Percentiles rank a stretch among this genome's conserved stretches.
These are phyloP conservation scores for Hafferia zeledoni DNA, from an alignment of 2,797 vertebrate genomes.

Conservation along the genomic window DNA sequence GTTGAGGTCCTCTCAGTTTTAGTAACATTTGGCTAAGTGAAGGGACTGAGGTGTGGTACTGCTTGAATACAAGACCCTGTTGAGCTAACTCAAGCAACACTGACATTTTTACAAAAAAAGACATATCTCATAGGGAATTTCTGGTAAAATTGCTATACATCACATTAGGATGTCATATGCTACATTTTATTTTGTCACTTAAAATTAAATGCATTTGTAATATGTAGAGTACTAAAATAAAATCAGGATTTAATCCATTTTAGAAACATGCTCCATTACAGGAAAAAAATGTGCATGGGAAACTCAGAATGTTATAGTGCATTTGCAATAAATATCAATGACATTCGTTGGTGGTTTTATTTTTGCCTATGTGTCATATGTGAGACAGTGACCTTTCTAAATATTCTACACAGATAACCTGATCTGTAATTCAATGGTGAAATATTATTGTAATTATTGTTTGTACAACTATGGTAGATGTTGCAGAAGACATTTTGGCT, in stretches of 20 bases:
- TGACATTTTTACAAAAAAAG: slow-evolving; percentile 21
- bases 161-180: slow-evolving; percentile 34
- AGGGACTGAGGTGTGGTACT: neutral
- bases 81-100: neutral
- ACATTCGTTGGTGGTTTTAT: neutral
- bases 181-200: slow-evolving; percentile 68
- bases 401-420: slow-evolving; percentile 7
- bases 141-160: slow-evolving; percentile 26
- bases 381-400: slow-evolving; percentile 42
- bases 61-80: neutral
- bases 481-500: neutral
- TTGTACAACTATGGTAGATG: neutral
- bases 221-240: slow-evolving; percentile 62
- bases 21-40: neutral
- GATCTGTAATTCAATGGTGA: slow-evolving; percentile 6
- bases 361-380: neutral
- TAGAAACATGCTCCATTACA: slow-evolving; percentile 44
- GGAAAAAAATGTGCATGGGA: neutral
- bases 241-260: slow-evolving; percentile 61
- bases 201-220: slow-evolving; percentile 70
- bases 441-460: slow-evolving; percentile 46
- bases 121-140: neutral
- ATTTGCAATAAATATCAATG: slow-evolving; percentile 63
- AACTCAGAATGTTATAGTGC: neutral
- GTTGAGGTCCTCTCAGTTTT: neutral